Conservation (phyloP, 2,797 vertebrate genomes). For the Chaetophractus vellerosus region DNA sequence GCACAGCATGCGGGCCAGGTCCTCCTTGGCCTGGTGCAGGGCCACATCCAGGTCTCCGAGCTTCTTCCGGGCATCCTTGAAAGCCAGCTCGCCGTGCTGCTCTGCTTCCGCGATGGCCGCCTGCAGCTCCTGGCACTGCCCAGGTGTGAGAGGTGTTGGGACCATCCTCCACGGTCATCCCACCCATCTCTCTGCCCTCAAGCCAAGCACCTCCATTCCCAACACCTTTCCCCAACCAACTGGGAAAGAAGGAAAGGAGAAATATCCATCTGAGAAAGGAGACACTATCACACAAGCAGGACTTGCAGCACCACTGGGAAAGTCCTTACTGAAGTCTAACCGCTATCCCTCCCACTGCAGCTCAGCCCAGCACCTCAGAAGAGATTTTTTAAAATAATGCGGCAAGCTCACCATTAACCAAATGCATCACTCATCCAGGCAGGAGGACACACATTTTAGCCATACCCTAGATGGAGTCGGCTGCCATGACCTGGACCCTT, state of each 20-base stretch:
- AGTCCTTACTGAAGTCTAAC: slow-evolving; percentile 46
- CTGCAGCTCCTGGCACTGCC: slow-evolving; percentile 89
- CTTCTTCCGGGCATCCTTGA: slow-evolving; percentile 86
- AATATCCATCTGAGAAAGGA: background rate
- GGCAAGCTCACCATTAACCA: background rate
- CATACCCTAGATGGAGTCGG: background rate
- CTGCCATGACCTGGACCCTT: background rate
- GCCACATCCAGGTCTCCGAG: slow-evolving; percentile 89
- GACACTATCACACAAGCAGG: background rate
- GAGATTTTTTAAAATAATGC: background rate
- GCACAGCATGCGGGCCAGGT: slow-evolving; percentile 89
- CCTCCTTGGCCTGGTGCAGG: slow-evolving; percentile 89
- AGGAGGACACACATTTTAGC: background rate
- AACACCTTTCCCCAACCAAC: background rate
- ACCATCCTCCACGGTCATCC: background rate
- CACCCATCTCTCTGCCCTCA: background rate
- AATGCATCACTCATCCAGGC: background rate
- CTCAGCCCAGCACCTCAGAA: background rate
- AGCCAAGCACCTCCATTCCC: background rate
- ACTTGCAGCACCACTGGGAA: background rate
- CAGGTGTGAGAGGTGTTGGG: background rate
- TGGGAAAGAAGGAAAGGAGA: background rate
- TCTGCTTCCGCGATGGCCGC: slow-evolving; percentile 82
- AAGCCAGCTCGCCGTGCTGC: slow-evolving; percentile 74
- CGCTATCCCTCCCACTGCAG: background rate